A percentile compares a stretch with the other conserved stretches of the same genome.
Conservation (phyloP, 2,113 vertebrate genomes). For the Eulacestoma nigropectus region DNA sequence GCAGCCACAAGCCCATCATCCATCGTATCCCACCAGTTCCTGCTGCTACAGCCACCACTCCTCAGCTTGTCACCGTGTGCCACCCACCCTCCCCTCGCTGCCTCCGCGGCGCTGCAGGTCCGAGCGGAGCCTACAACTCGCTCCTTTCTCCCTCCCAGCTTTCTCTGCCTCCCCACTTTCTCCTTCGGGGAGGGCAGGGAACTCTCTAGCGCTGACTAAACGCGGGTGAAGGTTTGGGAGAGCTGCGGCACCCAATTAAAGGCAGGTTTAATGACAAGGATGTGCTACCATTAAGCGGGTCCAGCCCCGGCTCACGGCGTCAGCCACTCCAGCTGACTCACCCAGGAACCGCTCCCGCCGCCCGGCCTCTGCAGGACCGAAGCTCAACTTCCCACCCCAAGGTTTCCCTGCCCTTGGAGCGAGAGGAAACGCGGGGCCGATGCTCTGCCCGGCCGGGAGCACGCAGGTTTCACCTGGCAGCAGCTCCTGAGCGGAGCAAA, state of each 20-base stretch:
- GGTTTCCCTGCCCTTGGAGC: background rate
- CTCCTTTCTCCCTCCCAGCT: background rate
- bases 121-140: background rate
- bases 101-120: background rate
- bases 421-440: rapidly evolving
- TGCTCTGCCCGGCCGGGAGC: rapidly evolving
- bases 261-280: background rate
- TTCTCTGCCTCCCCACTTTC: background rate
- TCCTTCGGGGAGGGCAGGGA: background rate
- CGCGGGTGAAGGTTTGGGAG: background rate
- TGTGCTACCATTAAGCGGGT: background rate
- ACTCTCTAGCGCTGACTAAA: background rate
- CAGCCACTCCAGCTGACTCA: background rate
- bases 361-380: background rate
- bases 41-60: background rate
- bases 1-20: too few relatives aligned
- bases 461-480: background rate
- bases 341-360: background rate
- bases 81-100: background rate
- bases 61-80: background rate
- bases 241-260: background rate
- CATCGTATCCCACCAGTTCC: rapidly evolving
- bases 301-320: background rate
- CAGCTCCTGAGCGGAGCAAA: rapidly evolving
- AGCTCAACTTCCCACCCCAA: background rate